Base-by-base conservation (phyloP, 2,113 vertebrate genomes). In the Scomber japonicus region DNA sequence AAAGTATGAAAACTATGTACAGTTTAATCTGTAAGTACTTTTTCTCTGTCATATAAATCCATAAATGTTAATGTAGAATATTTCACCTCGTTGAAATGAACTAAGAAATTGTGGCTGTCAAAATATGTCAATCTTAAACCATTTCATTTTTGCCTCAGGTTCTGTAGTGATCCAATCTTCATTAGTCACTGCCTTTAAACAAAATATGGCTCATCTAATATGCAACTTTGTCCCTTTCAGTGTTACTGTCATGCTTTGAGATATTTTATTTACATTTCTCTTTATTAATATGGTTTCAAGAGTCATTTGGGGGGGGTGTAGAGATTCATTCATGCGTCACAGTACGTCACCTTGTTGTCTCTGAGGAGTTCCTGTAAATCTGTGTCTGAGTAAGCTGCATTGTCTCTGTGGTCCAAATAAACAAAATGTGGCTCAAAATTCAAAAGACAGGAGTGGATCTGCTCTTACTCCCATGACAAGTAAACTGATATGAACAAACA, bases 331-430 rank as follows among this genome's bases (percentile, higher is more conserved):
- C 61, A 27, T 53, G 31, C 53, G 16, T 73, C 61, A 48, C 57
- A 73, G 2, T 19, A 48, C 46, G 13, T 60, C 15, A 21, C 55
- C 49, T 13, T 64, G 5, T 11, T 65, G 35, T 45, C 40, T 55
- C 40, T 63, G 30, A 64, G 67, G 48, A 2, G 30, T 79, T 81
- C 75, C 71, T 69, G 7, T 72, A 3, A 59, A n/a, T 11, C 19
- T 27, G 30, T 59, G 27, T 70, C 0, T 4, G 0, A 14, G 17
- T 27, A 49, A 61, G 54, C 2, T 13, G 54, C 3, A 54, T 4
- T 61, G 14, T 19, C 21, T 30, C 21, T 51, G 19, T 1, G 3
- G 57, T 8, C 14, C 30, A 53, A 51, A 59, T 21, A 21, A 63
- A 59, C 2, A 40, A 71, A 46, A 27, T 44, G n/a, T 14, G 11